phyloP scores from a whole-genome alignment of 30 jellyfish, hydroid and myxozoan genomes.

The Hydra vulgaris region DNA sequence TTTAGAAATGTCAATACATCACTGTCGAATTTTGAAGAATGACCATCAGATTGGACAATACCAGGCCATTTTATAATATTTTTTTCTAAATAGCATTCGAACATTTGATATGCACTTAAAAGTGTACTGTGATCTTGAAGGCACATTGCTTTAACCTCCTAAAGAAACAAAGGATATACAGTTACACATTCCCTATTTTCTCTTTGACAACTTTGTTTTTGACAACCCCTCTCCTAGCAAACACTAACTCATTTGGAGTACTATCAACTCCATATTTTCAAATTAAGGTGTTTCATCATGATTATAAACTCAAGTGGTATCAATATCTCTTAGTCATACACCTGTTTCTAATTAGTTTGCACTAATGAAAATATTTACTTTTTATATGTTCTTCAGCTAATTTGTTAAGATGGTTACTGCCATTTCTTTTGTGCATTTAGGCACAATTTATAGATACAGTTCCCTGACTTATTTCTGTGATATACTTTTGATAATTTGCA shows the following conservation, averaged over 20 bases:
- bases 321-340: not conserved
- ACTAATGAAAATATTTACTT: not conserved
- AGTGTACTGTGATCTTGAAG: no score
- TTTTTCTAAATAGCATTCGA: no score
- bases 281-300: not conserved
- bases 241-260: not conserved
- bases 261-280: not conserved
- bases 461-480: not conserved
- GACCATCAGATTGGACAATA: no score
- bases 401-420: not conserved
- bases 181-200: not conserved
- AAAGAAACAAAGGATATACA: no score
- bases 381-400: no score
- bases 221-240: not conserved
- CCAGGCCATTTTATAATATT: no score
- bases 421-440: not conserved
- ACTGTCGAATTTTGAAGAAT: no score
- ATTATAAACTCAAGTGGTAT: not conserved
- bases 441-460: not conserved
- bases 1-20: no score
- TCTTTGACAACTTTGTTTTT: not conserved
- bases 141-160: no score
- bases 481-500: not conserved
- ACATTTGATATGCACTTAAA: no score
- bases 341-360: not conserved